These are phyloP conservation scores for Balearica regulorum DNA, from an alignment of 2,797 vertebrate species.

Conservation along the genomic window DNA sequence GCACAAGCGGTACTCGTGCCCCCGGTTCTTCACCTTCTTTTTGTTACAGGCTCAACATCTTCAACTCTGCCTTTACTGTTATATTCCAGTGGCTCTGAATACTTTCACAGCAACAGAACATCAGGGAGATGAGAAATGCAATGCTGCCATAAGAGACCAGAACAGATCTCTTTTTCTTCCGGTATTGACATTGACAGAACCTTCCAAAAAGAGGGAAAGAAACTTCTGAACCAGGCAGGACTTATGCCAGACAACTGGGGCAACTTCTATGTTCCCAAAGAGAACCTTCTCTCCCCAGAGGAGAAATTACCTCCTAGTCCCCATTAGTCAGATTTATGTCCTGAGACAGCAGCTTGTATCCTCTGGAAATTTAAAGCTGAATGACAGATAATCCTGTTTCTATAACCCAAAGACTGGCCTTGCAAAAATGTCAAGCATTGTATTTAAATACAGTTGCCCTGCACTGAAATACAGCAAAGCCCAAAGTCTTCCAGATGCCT, in stretches of 20 bases:
- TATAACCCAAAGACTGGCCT: not conserved
- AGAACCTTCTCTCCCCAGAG: not conserved
- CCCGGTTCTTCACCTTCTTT: not conserved
- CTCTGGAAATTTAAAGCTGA: not conserved
- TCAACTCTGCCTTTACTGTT: not conserved
- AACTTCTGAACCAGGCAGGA: not conserved
- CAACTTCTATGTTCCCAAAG: not conserved
- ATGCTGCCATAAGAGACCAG: not conserved
- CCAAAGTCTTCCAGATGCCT: not conserved
- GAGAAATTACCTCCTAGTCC: not conserved
- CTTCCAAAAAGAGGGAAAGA: not conserved
- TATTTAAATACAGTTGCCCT: not conserved
- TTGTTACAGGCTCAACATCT: not conserved
- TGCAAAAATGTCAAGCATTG: not conserved
- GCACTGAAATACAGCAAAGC: not conserved
- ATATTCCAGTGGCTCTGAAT: not conserved
- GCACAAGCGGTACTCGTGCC: not conserved
- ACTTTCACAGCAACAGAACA: not conserved
- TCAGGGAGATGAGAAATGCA: not conserved
- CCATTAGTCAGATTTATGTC: not conserved
- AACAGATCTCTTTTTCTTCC: not conserved
- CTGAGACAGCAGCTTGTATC: not conserved
- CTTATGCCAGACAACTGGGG: not conserved
- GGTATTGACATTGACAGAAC: not conserved
- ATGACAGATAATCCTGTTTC: not conserved